Conservation (phyloP, 1,140 invertebrate genomes). For the Notospermus geniculatus region DNA sequence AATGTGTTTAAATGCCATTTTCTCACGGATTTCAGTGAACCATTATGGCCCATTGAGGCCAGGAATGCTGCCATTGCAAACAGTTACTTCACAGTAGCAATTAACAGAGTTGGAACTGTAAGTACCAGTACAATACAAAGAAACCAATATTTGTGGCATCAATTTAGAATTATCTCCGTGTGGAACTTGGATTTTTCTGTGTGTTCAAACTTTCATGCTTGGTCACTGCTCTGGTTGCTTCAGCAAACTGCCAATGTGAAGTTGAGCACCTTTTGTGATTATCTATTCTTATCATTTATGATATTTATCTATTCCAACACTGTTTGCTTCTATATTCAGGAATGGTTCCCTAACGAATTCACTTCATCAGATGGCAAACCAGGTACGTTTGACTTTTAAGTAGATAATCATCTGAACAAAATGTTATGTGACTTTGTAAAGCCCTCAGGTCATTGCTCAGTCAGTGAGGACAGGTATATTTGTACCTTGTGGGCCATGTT, state of each 20-base stretch:
- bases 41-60: slow-evolving; percentile 93
- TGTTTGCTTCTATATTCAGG: slow-evolving; percentile 56
- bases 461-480: too few species aligned
- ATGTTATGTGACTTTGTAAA: too few species aligned
- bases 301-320: background rate
- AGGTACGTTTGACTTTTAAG: slow-evolving; percentile 35
- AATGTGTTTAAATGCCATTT: background rate
- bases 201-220: too few species aligned
- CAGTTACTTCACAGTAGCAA: slow-evolving; percentile 77
- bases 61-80: slow-evolving; percentile 96
- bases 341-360: slow-evolving; percentile 87
- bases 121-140: too few species aligned
- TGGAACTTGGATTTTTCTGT: too few species aligned
- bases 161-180: too few species aligned
- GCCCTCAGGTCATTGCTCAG: too few species aligned
- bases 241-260: too few species aligned
- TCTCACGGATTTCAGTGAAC: slow-evolving; percentile 72
- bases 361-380: slow-evolving; percentile 89
- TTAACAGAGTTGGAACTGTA: slow-evolving; percentile 91
- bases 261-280: too few species aligned
- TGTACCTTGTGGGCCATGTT: too few species aligned
- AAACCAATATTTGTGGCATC: too few species aligned
- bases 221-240: too few species aligned
- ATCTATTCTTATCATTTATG: slow-evolving; percentile 11
- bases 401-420: background rate